A percentile compares a stretch with the other conserved stretches of the same genome.
Evolutionary conservation across 2,888 invertebrate species (phyloP).

Genomic region (Cheilosia soror): DNA sequence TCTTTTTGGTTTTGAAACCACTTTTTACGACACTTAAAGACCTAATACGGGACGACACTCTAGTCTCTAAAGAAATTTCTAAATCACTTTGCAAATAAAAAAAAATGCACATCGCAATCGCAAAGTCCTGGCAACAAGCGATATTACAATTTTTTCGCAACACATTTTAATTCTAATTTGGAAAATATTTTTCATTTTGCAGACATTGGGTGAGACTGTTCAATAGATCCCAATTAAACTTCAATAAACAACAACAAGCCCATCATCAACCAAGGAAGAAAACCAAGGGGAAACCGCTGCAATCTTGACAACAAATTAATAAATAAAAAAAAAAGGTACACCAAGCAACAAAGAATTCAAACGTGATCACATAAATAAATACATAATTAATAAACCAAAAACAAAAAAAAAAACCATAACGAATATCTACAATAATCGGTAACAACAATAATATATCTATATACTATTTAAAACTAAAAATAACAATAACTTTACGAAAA

Average conservation of each 20-base stretch:
- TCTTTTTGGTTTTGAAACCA: too few relatives aligned
- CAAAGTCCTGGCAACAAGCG: slow-evolving; percentile 52
- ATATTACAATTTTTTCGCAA: slow-evolving; percentile 22
- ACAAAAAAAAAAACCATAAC: slow-evolving; percentile 61
- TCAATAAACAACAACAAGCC: slow-evolving; percentile 60
- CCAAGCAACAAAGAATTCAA: slow-evolving; percentile 73
- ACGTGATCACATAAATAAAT: slow-evolving; percentile 65
- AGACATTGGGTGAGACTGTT: slow-evolving; percentile 81
- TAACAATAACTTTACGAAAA: slow-evolving; percentile 64
- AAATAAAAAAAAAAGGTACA: slow-evolving; percentile 53
- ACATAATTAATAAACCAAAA: slow-evolving; percentile 64
- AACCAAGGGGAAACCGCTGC: slow-evolving; percentile 61
- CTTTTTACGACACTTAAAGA: too few relatives aligned
- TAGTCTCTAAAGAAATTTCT: not conserved
- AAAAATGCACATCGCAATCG: slow-evolving; percentile 32
- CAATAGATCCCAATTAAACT: slow-evolving; percentile 77
- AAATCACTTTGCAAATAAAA: slow-evolving; percentile 25
- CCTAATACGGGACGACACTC: too few relatives aligned
- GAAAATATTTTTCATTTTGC: slow-evolving; percentile 71
- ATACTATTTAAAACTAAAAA: slow-evolving; percentile 63
- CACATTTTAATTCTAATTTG: slow-evolving; percentile 1
- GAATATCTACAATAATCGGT: slow-evolving; percentile 74
- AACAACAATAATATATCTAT: slow-evolving; percentile 71
- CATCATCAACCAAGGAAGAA: slow-evolving; percentile 68
- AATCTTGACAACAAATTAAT: slow-evolving; percentile 68